Percentiles rank a stretch among this genome's conserved stretches.
These are phyloP conservation scores for Formica exsecta DNA, from an alignment of 1,140 invertebrate genomes.

Conservation along the genomic window DNA sequence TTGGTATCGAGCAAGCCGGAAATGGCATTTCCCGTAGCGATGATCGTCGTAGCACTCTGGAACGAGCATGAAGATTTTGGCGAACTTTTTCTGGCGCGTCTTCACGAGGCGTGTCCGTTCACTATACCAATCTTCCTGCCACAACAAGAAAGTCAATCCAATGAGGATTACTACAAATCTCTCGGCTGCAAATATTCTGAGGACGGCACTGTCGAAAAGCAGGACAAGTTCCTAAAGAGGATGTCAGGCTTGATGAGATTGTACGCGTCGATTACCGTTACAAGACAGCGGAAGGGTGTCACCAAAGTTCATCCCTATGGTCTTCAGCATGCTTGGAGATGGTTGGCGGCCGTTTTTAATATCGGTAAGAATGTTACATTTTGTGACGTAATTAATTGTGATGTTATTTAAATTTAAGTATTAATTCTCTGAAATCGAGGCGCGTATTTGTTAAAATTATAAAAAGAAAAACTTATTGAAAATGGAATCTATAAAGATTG, in stretches of 20 bases:
- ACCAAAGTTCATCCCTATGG: slow-evolving; percentile 90
- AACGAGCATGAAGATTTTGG: slow-evolving; percentile 93
- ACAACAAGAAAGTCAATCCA: slow-evolving; percentile 89
- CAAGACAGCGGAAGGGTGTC: slow-evolving; percentile 88
- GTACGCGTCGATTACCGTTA: slow-evolving; percentile 92
- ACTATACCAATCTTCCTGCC: slow-evolving; percentile 93
- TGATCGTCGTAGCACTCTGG: slow-evolving; percentile 92
- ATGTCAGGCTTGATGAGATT: slow-evolving; percentile 94
- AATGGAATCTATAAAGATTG: neutral
- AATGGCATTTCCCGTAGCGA: slow-evolving; percentile 93
- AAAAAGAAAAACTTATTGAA: neutral
- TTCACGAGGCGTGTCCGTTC: slow-evolving; percentile 93
- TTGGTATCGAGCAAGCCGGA: slow-evolving; percentile 93
- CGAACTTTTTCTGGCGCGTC: slow-evolving; percentile 91
- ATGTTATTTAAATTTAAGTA: neutral
- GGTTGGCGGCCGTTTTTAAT: slow-evolving; percentile 92
- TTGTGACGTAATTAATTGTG: neutral
- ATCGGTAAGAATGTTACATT: slow-evolving; percentile 85
- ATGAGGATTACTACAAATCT: slow-evolving; percentile 91
- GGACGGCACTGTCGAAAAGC: slow-evolving; percentile 91
- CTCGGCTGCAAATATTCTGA: slow-evolving; percentile 87
- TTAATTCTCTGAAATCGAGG: slow-evolving; percentile 2
- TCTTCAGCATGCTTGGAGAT: slow-evolving; percentile 92
- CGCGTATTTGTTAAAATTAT: neutral
- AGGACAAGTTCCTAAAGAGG: slow-evolving; percentile 93